phyloP scores from a whole-genome alignment of 2,113 vertebrate species.

The Acrocephalus arundinaceus region DNA sequence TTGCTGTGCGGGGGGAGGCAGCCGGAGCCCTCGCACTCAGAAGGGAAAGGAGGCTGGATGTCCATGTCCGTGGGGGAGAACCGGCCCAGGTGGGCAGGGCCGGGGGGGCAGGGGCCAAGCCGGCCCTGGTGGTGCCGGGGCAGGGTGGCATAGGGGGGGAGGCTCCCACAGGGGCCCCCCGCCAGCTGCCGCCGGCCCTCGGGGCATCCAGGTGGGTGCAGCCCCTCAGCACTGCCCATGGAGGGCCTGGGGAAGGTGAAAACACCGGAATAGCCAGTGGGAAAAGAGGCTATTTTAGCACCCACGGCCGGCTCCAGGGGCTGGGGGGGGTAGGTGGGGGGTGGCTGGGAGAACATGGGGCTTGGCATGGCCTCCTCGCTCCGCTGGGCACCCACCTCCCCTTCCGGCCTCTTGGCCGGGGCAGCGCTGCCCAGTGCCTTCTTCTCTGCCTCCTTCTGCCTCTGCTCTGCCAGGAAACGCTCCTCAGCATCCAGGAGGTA shows the following conservation, averaged over 20 bases:
- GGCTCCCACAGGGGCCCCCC: conserved; percentile 76
- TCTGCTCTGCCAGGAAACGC: conserved; percentile 86
- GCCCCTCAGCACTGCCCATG: conserved; percentile 38
- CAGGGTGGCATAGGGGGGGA: conserved; percentile 88
- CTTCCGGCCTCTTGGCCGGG: conserved; percentile 59
- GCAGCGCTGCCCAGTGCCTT: conserved; percentile 50
- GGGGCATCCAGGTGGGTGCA: conserved; percentile 73
- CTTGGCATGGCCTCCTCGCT: conserved; percentile 55
- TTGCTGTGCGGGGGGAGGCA: conserved; percentile 56
- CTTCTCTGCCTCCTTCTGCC: conserved; percentile 83
- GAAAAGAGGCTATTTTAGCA: conserved; percentile 40
- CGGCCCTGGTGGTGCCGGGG: conserved; percentile 81
- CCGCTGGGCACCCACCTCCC: neutral
- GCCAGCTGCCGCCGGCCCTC: conserved; percentile 87
- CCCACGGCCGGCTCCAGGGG: neutral
- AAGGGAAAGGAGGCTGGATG: conserved; percentile 52
- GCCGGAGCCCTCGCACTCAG: neutral
- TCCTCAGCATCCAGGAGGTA: conserved; percentile 91
- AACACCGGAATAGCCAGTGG: conserved; percentile 80
- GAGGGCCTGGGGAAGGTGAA: conserved; percentile 86
- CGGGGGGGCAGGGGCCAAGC: conserved; percentile 59
- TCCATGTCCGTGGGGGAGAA: conserved; percentile 69
- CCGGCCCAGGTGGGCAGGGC: conserved; percentile 51
- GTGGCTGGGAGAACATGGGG: conserved; percentile 60
- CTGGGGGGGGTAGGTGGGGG: neutral